A percentile compares a stretch with the other conserved stretches of the same genome.
Conservation (phyloP, 2,113 vertebrate genomes). For the Talpa occidentalis region DNA sequence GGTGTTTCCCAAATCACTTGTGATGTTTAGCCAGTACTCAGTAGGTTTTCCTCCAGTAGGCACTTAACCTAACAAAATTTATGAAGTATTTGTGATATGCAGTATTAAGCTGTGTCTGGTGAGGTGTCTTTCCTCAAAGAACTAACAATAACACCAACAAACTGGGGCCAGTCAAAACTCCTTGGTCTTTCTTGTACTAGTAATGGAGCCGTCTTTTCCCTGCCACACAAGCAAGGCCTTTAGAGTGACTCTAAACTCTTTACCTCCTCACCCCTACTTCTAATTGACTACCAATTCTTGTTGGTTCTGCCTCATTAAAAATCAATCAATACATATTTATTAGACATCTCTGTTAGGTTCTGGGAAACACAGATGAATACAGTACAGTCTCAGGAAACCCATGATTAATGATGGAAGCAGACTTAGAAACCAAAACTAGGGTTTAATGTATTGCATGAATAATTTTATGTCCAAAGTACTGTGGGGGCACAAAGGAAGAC, state of each 20-base stretch:
- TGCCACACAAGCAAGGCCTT: not conserved
- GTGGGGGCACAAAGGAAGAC: not conserved
- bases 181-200: not conserved
- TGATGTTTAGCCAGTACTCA: not conserved
- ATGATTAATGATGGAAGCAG: not conserved
- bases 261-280: not conserved
- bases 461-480: too few species aligned
- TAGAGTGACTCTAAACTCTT: not conserved
- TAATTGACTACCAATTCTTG: not conserved
- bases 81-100: not conserved
- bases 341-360: conserved; percentile 50
- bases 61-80: not conserved
- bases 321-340: not conserved
- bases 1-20: not conserved
- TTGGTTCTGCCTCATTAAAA: conserved; percentile 61
- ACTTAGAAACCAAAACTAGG: not conserved
- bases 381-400: not conserved
- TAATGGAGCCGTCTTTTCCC: not conserved
- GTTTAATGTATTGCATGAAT: accelerated
- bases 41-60: not conserved
- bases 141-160: not conserved
- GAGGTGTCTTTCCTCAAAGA: not conserved
- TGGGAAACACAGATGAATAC: conserved; percentile 54
- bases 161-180: not conserved
- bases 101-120: not conserved